Percentiles rank a stretch among this genome's conserved stretches.
These are phyloP conservation scores for Latheticus oryzae DNA, from an alignment of 2,888 invertebrate species.

Conservation along the genomic window DNA sequence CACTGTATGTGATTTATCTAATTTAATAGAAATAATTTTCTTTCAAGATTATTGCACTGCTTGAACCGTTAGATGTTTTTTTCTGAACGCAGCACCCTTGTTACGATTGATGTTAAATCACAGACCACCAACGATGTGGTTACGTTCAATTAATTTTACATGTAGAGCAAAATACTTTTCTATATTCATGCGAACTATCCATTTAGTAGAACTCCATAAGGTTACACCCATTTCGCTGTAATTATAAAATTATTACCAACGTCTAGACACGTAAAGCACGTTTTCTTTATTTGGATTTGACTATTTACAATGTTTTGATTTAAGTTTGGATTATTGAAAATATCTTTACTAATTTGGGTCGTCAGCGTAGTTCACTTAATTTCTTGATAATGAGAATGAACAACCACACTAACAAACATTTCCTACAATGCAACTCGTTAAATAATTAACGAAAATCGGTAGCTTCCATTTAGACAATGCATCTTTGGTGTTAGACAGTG, in stretches of 20 bases:
- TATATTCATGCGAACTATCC: slow-evolving; percentile 20
- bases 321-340: too few species aligned
- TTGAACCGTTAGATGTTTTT: slow-evolving; percentile 33
- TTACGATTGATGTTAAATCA: slow-evolving; percentile 44
- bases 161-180: slow-evolving; percentile 1
- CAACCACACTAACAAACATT: too few species aligned
- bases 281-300: slow-evolving; percentile 9
- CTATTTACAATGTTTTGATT: too few species aligned
- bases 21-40: slow-evolving; percentile 56
- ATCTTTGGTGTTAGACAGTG: slow-evolving; percentile 40
- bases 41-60: slow-evolving; percentile 30
- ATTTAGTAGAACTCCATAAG: slow-evolving; percentile 4
- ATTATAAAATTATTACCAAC: slow-evolving; percentile 20
- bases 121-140: slow-evolving; percentile 46
- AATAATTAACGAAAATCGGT: slow-evolving; percentile 47
- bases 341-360: too few species aligned
- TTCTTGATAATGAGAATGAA: too few species aligned
- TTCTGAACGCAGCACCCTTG: slow-evolving; percentile 39
- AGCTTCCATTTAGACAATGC: slow-evolving; percentile 47
- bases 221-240: slow-evolving; percentile 14
- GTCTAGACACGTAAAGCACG: slow-evolving; percentile 6
- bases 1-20: slow-evolving; percentile 53
- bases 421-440: too few species aligned
- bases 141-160: slow-evolving; percentile 18
- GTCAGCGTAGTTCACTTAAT: too few species aligned